A percentile compares a stretch with the other conserved stretches of the same genome.
Conservation (phyloP, 1,140 invertebrate genomes). For the Drosophila leontia region DNA sequence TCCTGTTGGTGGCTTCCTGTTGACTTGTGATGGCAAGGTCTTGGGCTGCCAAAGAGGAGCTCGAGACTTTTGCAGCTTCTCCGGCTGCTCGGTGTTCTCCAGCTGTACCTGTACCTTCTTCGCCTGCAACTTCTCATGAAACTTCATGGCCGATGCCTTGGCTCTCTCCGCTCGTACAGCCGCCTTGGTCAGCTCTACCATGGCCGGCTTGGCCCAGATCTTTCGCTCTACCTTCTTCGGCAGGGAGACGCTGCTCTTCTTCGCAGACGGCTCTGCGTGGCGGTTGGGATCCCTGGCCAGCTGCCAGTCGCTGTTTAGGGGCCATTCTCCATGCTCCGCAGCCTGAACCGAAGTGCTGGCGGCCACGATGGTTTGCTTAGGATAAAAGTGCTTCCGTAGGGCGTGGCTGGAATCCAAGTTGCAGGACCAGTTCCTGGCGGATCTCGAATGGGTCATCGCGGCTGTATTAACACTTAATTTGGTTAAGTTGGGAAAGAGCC, state of each 20-base stretch:
- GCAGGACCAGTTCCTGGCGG: neutral
- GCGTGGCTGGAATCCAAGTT: conserved; percentile 17
- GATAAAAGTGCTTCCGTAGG: conserved; percentile 1
- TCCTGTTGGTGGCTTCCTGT: neutral
- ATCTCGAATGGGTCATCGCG: neutral
- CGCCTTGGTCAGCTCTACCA: neutral
- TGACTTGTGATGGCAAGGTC: neutral
- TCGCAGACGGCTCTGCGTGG: neutral
- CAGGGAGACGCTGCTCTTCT: neutral
- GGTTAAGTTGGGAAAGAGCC: neutral
- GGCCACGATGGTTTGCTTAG: neutral
- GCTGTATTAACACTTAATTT: conserved; percentile 12
- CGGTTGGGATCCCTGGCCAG: conserved; percentile 33
- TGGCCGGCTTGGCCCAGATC: conserved; percentile 6
- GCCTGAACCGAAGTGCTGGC: neutral
- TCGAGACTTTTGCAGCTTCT: neutral
- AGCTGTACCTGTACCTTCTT: neutral
- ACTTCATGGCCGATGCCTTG: neutral
- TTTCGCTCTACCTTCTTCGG: conserved; percentile 17
- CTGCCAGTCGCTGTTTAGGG: conserved; percentile 38
- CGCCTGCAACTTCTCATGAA: neutral
- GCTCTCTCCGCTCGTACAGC: conserved; percentile 5
- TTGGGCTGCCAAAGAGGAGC: conserved; percentile 1
- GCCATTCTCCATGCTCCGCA: neutral
- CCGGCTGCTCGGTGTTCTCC: neutral